These are phyloP conservation scores for Myoxocephalus aenaeus DNA, from an alignment of 2,797 vertebrate species.

Conservation along the genomic window DNA sequence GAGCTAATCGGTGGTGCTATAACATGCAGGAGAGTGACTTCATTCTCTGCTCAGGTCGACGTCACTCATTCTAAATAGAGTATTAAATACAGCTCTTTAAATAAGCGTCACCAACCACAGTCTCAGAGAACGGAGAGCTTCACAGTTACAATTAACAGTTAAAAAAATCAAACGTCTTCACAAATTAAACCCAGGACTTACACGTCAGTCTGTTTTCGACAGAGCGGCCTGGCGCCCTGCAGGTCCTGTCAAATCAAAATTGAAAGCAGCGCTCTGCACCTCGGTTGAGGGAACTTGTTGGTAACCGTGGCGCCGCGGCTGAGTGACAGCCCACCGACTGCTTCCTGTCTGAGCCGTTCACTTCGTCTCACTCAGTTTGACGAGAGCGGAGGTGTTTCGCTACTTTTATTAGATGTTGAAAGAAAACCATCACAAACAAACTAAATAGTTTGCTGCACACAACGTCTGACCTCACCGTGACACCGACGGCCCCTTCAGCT, in stretches of 20 bases:
- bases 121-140: neutral
- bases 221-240: constrained; percentile 11
- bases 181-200: constrained; percentile 21
- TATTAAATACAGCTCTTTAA: neutral
- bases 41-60: too few relatives aligned
- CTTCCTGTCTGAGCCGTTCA: constrained; percentile 62
- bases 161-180: neutral
- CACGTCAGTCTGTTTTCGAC: constrained; percentile 4
- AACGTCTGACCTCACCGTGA: constrained; percentile 11
- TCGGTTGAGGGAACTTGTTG: constrained; percentile 4
- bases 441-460: constrained; percentile 2
- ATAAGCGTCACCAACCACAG: neutral
- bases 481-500: neutral
- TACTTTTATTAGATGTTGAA: constrained; percentile 30
- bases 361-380: constrained; percentile 8
- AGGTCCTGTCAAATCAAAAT: constrained; percentile 14
- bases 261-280: constrained; percentile 6
- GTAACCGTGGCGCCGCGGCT: constrained; percentile 30
- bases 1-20: too few relatives aligned
- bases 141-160: neutral
- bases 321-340: constrained; percentile 62
- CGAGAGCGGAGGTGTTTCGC: neutral
- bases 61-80: too few relatives aligned
- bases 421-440: neutral
- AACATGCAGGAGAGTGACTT: too few relatives aligned